Base-by-base conservation (phyloP, 2,113 vertebrate species). In the Acrocephalus arundinaceus region DNA sequence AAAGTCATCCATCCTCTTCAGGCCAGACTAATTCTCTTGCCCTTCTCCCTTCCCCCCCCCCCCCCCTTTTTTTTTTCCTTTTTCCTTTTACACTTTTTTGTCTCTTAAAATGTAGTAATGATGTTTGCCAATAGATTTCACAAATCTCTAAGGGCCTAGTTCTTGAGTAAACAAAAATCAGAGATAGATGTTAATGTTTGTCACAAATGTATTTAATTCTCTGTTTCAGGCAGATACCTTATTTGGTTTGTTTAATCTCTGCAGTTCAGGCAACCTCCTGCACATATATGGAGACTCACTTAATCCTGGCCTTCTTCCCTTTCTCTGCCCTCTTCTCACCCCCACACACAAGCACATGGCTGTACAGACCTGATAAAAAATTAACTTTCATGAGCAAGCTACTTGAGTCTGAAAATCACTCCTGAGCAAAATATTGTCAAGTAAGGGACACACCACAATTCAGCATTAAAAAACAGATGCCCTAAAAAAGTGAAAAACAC, bases 241-340 rank as follows among this genome's bases (percentile, higher is more conserved):
- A 20, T 6, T 37, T 17, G 9, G 15, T 65, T 85, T 51, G 3
- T 57, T 61, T 5, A 28, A 77, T 15, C 18, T 39, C 21, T 46
- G 45, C 30, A 65, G 6, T 71, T 46, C 10, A 58, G 10, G 9
- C 33, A 22, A 72, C 16, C 25, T 39, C n/a, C 52, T 57, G n/a
- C 13, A 45, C 2, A 0, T 10, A 25, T 13, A 45, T 9, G 35
- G 16, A 54, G 7, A 45, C 21, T 39, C 37, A 52, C 0, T 0
- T 13, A 35, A 19, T 30, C 19, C 18, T 48, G 51, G 66, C 8
- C 35, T 72, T 63, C 51, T 52, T 35, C 21, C 10, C 8, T 61
- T 78, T 15, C 28, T 14, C 43, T 59, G 41, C 48, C 20, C 11
- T 39, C 19, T 51, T 57, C 23, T 57, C 70, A 65, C 6, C 27